A percentile compares a stretch with the other conserved stretches of the same genome.
These are phyloP conservation scores for Synaphobranchus kaupii DNA, from an alignment of 2,797 vertebrate genomes.

Conservation along the genomic window DNA sequence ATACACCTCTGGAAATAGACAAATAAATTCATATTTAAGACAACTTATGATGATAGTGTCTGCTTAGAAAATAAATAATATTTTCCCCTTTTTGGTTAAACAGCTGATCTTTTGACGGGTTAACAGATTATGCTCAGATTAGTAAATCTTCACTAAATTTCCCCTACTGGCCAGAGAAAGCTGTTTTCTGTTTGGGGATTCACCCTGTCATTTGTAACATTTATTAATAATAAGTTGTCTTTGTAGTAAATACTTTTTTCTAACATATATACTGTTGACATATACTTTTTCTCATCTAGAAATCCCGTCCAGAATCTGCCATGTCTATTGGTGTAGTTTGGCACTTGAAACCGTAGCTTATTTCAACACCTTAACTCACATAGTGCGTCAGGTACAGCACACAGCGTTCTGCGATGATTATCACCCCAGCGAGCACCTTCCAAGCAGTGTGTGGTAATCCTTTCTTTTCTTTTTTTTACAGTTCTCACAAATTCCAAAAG, in stretches of 20 bases:
- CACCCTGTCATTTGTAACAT: neutral
- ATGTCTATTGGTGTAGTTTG: neutral
- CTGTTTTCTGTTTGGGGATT: neutral
- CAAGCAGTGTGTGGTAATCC: neutral
- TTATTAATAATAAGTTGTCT: neutral
- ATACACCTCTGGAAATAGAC: neutral
- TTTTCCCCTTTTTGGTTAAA: neutral
- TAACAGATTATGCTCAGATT: neutral
- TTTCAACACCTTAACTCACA: neutral
- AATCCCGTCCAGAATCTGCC: neutral
- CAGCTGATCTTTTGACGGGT: neutral
- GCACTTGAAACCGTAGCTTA: constrained; percentile 3
- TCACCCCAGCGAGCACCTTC: neutral
- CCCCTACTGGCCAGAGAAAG: no score
- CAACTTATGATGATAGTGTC: neutral
- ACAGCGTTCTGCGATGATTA: neutral
- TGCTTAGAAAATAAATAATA: neutral
- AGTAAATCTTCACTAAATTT: neutral
- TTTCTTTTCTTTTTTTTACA: neutral
- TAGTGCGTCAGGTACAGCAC: neutral
- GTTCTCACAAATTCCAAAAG: neutral
- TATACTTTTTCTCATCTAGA: neutral
- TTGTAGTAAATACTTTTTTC: neutral
- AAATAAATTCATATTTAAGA: neutral
- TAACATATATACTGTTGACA: neutral